Percentiles rank a stretch among this genome's conserved stretches.
Conservation (phyloP, 2,888 invertebrate genomes). For the Mesochorus sp. region DNA sequence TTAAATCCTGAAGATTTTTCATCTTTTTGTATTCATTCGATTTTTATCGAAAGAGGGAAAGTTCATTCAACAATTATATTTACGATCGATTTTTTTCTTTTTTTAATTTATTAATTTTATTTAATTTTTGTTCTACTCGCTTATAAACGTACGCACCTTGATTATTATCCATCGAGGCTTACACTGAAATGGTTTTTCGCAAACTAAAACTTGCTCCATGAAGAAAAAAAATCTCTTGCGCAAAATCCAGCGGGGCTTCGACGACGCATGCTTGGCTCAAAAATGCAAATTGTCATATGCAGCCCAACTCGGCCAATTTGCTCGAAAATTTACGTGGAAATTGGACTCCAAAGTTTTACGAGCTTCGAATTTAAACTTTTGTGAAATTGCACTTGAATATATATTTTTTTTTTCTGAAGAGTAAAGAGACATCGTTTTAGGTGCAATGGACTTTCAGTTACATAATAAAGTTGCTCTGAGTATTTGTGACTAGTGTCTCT, state of each 20-base stretch:
- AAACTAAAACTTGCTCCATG: background rate
- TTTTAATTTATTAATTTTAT: background rate
- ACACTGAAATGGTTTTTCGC: background rate
- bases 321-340: background rate
- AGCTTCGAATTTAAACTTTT: background rate
- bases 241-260: slow-evolving; percentile 3
- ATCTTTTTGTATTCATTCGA: background rate
- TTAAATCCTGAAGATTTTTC: slow-evolving; percentile 54
- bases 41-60: background rate
- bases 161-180: slow-evolving; percentile 34
- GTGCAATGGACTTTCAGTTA: slow-evolving; percentile 6
- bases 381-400: slow-evolving; percentile 8
- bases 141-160: background rate
- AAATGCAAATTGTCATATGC: slow-evolving; percentile 33
- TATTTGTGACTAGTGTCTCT: too few species aligned
- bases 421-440: background rate
- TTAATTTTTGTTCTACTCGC: background rate
- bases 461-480: background rate
- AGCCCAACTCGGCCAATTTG: background rate
- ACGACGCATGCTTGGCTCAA: slow-evolving; percentile 30
- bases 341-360: background rate
- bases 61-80: background rate
- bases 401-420: background rate
- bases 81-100: background rate
- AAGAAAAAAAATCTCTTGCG: background rate